Base-by-base conservation (phyloP, 1,140 invertebrate genomes). In the Tetramorium parvispinum region DNA sequence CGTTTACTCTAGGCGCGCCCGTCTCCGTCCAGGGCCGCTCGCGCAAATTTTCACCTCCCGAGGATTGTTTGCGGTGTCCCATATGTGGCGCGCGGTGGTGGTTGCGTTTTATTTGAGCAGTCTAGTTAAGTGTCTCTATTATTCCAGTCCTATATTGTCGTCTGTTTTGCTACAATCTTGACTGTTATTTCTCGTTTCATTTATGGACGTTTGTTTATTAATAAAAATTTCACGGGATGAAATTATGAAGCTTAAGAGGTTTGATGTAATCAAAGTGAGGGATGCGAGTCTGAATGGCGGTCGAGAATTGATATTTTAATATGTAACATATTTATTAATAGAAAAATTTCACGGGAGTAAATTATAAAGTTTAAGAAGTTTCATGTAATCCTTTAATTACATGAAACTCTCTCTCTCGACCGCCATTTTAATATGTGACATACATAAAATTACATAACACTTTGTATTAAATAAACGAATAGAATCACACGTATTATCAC, bases 1-100 rank as follows among this genome's bases (percentile, higher is more conserved):
- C 86, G 76, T 87, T 87, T 85, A 76, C 79, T 87, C 85, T 87
- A 75, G 61, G 68, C 83, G 40, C 79, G n/a, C 82, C 82, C 49
- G 43, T 85, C 79, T 49, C 86, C 40, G 70, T 66, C 68, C 86
- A 87, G 79, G 76, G 66, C 87, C 66, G 77, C 76, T 46, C 27
- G 71, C 24, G 77, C 59, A 37, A 76, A 77, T 87, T 82, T 89
- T 82, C 77, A 61, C 76, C 71, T 53, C 70, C 68, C 46, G 76
- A 86, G 79, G 53, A 46, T 75, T 83, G 79, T 83, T 83, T 75
- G 79, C 40, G 68, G 68, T 43, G 68, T 46, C 68, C 79, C 79
- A 83, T 61, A 75, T 61, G 79, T 82, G 40, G 24, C 40, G 43
- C 6, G 66, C 24, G 37, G 40, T 46, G 37, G 40, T 46, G 53